These are phyloP conservation scores for Papilio polytes DNA, from an alignment of 1,140 invertebrate genomes.

Conservation along the genomic window DNA sequence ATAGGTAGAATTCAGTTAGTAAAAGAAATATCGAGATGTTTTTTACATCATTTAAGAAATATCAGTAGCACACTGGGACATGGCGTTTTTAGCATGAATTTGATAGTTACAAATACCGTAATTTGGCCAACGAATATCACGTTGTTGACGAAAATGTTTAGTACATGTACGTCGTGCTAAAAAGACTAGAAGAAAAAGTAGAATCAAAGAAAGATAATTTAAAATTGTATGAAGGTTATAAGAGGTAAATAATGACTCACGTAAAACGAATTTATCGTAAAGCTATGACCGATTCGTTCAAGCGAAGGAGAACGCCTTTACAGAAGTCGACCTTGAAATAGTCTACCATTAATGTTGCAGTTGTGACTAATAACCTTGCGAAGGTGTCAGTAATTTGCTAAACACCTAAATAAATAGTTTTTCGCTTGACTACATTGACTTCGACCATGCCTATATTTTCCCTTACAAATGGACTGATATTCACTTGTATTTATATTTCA, in stretches of 20 bases:
- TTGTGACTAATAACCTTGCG: not conserved
- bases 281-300: not conserved
- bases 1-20: not conserved
- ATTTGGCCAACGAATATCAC: no score
- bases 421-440: not conserved
- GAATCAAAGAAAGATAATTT: not conserved
- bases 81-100: no score
- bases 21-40: not conserved
- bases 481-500: not conserved
- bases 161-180: no score
- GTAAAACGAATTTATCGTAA: not conserved
- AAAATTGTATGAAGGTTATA: not conserved
- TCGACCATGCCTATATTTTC: not conserved
- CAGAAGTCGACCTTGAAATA: not conserved
- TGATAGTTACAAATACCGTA: no score
- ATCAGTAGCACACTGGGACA: no score
- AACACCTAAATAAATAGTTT: not conserved
- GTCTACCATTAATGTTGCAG: not conserved
- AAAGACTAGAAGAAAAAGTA: no score
- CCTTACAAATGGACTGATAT: not conserved
- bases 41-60: no score
- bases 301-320: conserved; percentile 6
- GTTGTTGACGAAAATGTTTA: no score
- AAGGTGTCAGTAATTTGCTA: not conserved
- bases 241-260: not conserved